Evolutionary conservation across 2,888 invertebrate species (phyloP).

Genomic region (Cactoblastis cactorum): DNA sequence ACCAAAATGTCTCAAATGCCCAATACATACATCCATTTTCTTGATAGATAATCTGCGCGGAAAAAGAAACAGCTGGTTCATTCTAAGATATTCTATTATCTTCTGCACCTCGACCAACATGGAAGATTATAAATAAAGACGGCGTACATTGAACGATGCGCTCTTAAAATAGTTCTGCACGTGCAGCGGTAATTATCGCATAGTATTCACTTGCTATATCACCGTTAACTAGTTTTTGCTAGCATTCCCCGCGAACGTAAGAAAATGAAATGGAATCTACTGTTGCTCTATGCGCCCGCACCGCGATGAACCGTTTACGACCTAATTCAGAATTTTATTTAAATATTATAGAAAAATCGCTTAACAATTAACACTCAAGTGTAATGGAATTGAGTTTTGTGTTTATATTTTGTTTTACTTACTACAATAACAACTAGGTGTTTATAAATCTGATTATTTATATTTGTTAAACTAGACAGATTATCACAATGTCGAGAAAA

Average conservation of each 20-base stretch:
- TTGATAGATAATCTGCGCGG: no score
- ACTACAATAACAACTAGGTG: no score
- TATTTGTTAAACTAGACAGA: no score
- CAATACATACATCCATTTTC: no score
- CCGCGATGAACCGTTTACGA: slow-evolving; percentile 26
- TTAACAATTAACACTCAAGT: neutral
- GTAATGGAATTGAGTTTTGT: no score
- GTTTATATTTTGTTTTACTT: no score
- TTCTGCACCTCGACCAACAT: no score
- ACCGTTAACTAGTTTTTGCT: slow-evolving; percentile 37
- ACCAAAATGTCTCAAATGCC: no score
- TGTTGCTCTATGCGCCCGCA: slow-evolving; percentile 28
- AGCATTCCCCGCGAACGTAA: slow-evolving; percentile 36
- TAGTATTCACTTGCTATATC: slow-evolving; percentile 8
- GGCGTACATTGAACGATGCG: slow-evolving; percentile 17
- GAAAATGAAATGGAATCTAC: slow-evolving; percentile 54
- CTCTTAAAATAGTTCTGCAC: slow-evolving; percentile 19
- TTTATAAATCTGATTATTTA: no score
- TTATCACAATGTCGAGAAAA: no score
- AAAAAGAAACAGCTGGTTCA: no score
- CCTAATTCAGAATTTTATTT: slow-evolving; percentile 22
- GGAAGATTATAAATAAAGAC: slow-evolving; percentile 12
- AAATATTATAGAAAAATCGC: neutral
- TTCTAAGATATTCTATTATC: no score
- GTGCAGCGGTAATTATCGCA: slow-evolving; percentile 16